Conservation (phyloP, 2,888 invertebrate genomes). For the Crematogaster levior region DNA sequence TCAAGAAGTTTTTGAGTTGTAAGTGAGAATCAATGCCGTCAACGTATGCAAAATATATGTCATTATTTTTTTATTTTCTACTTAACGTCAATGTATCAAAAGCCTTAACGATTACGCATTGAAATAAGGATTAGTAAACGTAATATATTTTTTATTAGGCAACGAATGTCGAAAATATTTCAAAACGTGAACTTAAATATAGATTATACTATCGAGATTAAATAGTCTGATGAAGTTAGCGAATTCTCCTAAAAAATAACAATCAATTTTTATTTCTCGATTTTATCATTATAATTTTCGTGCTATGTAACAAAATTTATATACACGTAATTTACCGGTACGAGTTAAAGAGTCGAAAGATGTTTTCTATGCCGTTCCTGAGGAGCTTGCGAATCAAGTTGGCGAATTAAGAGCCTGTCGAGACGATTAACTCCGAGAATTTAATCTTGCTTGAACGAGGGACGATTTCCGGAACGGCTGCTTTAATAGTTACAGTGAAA, state of each 20-base stretch:
- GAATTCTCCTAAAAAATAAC: slow-evolving; percentile 6
- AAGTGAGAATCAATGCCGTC: slow-evolving; percentile 17
- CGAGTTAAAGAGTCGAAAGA: slow-evolving; percentile 58
- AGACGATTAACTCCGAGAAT: slow-evolving; percentile 80
- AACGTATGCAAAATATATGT: neutral
- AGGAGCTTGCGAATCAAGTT: slow-evolving; percentile 70
- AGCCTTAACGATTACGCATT: neutral
- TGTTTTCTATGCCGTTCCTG: slow-evolving; percentile 61
- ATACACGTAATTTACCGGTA: slow-evolving; percentile 60
- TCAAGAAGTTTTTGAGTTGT: slow-evolving; percentile 39
- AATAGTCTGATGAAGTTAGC: neutral
- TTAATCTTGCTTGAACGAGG: slow-evolving; percentile 81
- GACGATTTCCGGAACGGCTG: slow-evolving; percentile 76
- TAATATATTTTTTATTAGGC: neutral
- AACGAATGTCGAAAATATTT: neutral
- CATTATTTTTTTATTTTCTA: slow-evolving; percentile 7
- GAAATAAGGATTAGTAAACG: neutral
- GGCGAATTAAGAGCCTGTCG: slow-evolving; percentile 79
- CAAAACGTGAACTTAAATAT: neutral
- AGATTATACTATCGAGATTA: neutral
- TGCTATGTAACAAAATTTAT: slow-evolving; percentile 46
- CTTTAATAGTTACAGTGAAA: slow-evolving; percentile 70
- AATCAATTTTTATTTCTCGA: slow-evolving; percentile 55
- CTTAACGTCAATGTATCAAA: neutral
- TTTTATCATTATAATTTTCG: slow-evolving; percentile 51